phyloP scores from a whole-genome alignment of 2,888 invertebrate species.

The Mimachlamys varia region DNA sequence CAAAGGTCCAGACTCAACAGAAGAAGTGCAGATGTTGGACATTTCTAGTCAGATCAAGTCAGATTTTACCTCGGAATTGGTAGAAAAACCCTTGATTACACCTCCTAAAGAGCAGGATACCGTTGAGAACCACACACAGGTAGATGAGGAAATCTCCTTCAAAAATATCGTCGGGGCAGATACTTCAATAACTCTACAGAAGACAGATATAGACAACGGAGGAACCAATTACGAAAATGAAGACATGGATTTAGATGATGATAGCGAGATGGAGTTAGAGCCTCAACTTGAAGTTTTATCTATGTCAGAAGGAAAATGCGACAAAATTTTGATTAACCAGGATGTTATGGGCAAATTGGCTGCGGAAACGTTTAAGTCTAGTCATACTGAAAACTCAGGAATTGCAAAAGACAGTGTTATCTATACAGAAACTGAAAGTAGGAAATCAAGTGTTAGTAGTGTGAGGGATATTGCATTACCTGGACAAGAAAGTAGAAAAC shows the following conservation, averaged over 20 bases:
- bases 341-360: not conserved
- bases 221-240: slow-evolving; percentile 38
- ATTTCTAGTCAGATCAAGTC: not conserved
- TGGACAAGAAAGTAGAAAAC: too few species aligned
- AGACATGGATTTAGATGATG: slow-evolving; percentile 52
- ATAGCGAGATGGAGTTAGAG: not conserved
- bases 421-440: not conserved
- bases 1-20: not conserved
- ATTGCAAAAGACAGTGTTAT: not conserved
- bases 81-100: not conserved
- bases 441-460: not conserved
- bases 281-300: not conserved
- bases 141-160: slow-evolving; percentile 3
- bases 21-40: too few species aligned
- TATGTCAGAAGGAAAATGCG: not conserved
- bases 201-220: not conserved
- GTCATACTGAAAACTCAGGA: not conserved
- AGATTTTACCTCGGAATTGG: not conserved
- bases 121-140: not conserved
- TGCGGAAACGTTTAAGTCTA: not conserved
- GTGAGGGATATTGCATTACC: too few species aligned
- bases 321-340: not conserved
- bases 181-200: not conserved
- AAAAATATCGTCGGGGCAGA: not conserved
- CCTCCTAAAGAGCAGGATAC: not conserved